Evolutionary conservation across 2,113 vertebrate genomes (phyloP).

Genomic region (Festucalex cinctus): DNA sequence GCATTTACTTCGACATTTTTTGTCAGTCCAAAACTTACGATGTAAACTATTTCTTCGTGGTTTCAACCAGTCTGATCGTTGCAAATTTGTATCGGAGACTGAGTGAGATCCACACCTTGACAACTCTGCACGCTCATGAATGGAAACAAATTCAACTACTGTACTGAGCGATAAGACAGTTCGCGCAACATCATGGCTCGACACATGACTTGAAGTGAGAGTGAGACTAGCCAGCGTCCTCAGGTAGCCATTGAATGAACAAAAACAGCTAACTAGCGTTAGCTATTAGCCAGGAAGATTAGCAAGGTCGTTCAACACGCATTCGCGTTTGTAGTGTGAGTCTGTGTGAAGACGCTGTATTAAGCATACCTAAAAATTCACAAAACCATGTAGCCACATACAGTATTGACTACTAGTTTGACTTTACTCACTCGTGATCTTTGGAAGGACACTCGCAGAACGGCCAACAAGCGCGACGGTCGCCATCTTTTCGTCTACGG

Average conservation of each 20-base stretch:
- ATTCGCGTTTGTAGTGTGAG: rapidly evolving
- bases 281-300: constrained; percentile 21
- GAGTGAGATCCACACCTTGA: too few species aligned
- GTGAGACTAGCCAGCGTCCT: too few species aligned
- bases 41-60: too few species aligned
- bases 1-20: too few species aligned
- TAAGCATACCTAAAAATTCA: rapidly evolving
- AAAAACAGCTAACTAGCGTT: constrained; percentile 7
- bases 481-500: constrained; percentile 74
- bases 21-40: too few species aligned
- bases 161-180: neutral
- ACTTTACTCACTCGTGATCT: constrained; percentile 66
- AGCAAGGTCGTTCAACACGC: constrained; percentile 59
- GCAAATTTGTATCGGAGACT: too few species aligned
- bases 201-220: neutral
- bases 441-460: constrained; percentile 74
- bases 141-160: neutral
- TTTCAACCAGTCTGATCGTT: too few species aligned
- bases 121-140: neutral
- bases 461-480: constrained; percentile 61
- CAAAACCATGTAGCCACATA: neutral
- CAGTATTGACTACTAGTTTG: too few species aligned
- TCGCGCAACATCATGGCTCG: neutral
- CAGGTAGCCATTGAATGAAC: neutral
- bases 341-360: rapidly evolving